Evolutionary conservation across 2,113 vertebrate species (phyloP), one percentile per base, ranked within the genome.

Genomic region (Vanacampus margaritifer): DNA sequence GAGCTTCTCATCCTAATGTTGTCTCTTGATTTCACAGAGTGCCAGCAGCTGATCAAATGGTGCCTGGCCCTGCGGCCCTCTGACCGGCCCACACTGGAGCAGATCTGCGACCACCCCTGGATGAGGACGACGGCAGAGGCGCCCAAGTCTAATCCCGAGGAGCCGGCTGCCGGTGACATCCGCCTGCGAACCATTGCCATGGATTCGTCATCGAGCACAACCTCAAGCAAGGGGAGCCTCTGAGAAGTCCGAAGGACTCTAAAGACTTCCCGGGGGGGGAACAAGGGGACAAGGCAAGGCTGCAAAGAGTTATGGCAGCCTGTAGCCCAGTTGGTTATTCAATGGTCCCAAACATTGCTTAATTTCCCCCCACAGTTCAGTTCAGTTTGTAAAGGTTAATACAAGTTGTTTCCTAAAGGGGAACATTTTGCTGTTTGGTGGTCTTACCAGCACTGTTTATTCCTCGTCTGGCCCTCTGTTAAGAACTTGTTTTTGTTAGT

Each of bases 41-140:
- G 97, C 87, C 96, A 98, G 87, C 94, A 99, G 78, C 90, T 99
- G 81, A 96, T 99, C 68, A 94, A 94, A 89, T 98, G 95, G 96
- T 99, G 97, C 89, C 93, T 99, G 86, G 94, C 94, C 71, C 86
- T 95, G 90, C 91, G 97, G 88, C 97, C 97, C 54, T 98, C 97
- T 0, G 95, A 97, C 85, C 91, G 97, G 86, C 97, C 97, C 69
- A 94, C 95, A 13, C 91, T 99, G 80, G 97, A 98, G 89, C 96
- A 99, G 89, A 96, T 99, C 23, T 93, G 95, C 35, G 93, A 96
- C 71, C 97, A 99, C 82, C 92, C 93, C 37, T 99, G 97, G 97
- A 94, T 99, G 94, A 90, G 93, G 71, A 61, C 46, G 26, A 89
- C 91, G 69, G 85, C 90, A 0, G 95, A 95, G 65, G 89, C 89